Evolutionary conservation across 2,113 vertebrate genomes (phyloP), one percentile per base, ranked within the genome.

Genomic region (Boulengeromyrus knoepffleri): DNA sequence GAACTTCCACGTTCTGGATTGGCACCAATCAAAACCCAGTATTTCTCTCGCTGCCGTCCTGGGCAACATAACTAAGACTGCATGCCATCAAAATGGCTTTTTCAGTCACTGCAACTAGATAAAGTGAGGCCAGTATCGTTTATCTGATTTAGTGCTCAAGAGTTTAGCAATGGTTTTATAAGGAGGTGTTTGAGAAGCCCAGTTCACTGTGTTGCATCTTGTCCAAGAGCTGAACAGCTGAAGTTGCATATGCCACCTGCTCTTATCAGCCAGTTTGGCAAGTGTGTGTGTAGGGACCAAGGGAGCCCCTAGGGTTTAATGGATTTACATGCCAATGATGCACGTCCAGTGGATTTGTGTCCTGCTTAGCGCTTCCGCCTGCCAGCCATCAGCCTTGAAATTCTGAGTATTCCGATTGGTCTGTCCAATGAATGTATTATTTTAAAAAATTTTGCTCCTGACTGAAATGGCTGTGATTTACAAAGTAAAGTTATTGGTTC

Each of bases 161-260:
- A 27, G 62, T 70, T 66, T 27, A 66, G 36, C 27, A 77, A 17
- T 77, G 70, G 70, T 39, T 39, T 42, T 42, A 6, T 19, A 5
- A 42, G 74, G 74, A 42, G 74, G 4, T n/a, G 13, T 80, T 80
- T 39, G 4, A 39, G n/a, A 39, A 39, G 31, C 74, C 31, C 36
- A 42, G 66, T 62, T n/a, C 13, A 13, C 31, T 17, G 12, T 80
- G 70, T 77, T 77, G 70, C 70, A 31, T 80, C 74, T 80, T 80
- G 74, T 80, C 74, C 74, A 80, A 80, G 74, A 80, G 74, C 74
- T 42, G 74, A 80, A 80, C 74, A 80, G 74, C 74, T 80, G 74
- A 80, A 42, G 17, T 42, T 80, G 36, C 74, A 42, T 42, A 39
- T 80, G 74, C 74, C 74, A 80, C 74, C 74, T 80, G 74, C 36